Evolutionary conservation across 2,797 vertebrate genomes (phyloP).

Genomic region (Poeciliopsis paucimaculata): DNA sequence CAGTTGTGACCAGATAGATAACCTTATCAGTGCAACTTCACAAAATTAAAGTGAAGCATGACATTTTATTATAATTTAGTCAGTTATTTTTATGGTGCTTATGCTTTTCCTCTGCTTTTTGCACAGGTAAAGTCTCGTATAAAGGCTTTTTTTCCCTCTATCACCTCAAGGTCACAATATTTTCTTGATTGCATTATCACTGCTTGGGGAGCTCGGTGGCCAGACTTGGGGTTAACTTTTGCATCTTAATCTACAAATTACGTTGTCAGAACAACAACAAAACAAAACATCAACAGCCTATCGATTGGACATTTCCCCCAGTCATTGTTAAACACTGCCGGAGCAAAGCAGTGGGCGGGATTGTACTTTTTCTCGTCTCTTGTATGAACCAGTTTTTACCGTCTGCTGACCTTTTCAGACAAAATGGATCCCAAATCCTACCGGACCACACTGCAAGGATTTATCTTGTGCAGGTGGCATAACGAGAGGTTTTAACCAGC

Average conservation of each 20-base stretch:
- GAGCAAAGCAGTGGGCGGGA: not conserved
- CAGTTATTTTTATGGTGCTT: not conserved
- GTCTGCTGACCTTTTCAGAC: slow-evolving; percentile 13
- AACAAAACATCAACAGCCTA: not conserved
- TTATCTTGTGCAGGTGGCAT: not conserved
- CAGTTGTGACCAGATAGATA: not conserved
- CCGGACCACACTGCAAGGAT: not conserved
- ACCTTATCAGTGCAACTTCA: not conserved
- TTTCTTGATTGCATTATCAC: not conserved
- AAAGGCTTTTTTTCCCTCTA: not conserved
- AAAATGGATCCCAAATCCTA: not conserved
- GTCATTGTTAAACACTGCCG: not conserved
- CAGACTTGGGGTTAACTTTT: not conserved
- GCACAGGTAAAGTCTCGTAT: not conserved
- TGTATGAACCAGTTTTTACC: slow-evolving; percentile 6
- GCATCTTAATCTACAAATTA: not conserved
- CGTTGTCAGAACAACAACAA: not conserved
- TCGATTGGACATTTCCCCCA: not conserved
- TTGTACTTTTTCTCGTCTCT: slow-evolving; percentile 1
- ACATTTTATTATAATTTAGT: not conserved
- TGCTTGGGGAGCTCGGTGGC: not conserved
- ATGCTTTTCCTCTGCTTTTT: not conserved
- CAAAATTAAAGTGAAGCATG: not conserved
- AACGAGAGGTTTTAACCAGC: not conserved
- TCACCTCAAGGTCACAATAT: not conserved